Conservation (phyloP, 2,888 invertebrate species). For the Limenitis camilla region DNA sequence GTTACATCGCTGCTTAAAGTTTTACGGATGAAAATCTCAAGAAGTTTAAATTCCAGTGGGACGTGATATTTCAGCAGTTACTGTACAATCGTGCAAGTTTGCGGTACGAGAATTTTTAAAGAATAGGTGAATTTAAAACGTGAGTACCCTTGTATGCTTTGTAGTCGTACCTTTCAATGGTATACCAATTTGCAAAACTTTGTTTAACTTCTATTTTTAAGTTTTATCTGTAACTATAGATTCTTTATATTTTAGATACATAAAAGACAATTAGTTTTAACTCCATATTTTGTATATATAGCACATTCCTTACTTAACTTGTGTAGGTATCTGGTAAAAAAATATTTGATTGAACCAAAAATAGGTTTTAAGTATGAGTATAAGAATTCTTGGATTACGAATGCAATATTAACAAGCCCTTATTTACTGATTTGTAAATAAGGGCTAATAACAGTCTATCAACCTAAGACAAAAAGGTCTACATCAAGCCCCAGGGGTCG, state of each 20-base stretch:
- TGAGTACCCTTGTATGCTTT: conserved; percentile 8
- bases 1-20: conserved; percentile 25
- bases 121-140: conserved; percentile 18
- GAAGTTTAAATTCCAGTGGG: conserved; percentile 25
- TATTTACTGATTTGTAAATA: neutral
- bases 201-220: too few species aligned
- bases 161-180: conserved; percentile 12
- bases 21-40: conserved; percentile 26
- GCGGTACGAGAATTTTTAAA: conserved; percentile 19
- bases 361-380: too few species aligned
- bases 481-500: neutral
- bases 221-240: neutral
- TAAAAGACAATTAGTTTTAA: too few species aligned
- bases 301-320: too few species aligned
- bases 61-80: conserved; percentile 26
- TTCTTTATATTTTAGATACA: neutral
- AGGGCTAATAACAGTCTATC: neutral
- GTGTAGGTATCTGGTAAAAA: too few species aligned
- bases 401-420: too few species aligned
- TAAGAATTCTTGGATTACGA: too few species aligned
- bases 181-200: conserved; percentile 5
- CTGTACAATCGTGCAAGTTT: conserved; percentile 17
- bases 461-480: too few species aligned
- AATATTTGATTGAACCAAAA: too few species aligned
- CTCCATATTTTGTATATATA: too few species aligned